phyloP scores from a whole-genome alignment of 2,797 vertebrate species.

The Petrocephalus schoutedeni region DNA sequence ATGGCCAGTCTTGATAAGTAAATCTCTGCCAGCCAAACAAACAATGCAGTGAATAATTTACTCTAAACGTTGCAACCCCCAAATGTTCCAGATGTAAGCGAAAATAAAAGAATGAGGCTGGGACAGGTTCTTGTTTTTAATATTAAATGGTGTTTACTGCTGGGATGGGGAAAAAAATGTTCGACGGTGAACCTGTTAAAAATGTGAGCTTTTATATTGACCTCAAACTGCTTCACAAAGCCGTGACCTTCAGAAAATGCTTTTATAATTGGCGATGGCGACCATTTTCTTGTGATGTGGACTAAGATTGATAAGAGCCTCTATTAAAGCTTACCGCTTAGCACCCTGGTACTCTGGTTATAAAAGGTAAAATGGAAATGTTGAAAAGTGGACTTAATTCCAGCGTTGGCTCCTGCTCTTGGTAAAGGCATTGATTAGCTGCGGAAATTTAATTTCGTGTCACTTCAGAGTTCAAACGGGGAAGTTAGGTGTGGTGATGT shows the following conservation, averaged over 20 bases:
- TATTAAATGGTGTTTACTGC: background rate
- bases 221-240: background rate
- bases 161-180: background rate
- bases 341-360: background rate
- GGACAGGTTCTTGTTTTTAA: background rate
- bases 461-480: background rate
- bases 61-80: background rate
- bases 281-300: background rate
- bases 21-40: background rate
- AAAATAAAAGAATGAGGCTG: background rate
- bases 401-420: background rate
- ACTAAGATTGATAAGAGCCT: background rate
- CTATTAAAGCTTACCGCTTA: background rate
- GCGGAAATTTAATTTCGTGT: background rate
- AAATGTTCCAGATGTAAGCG: background rate
- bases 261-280: background rate
- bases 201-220: background rate
- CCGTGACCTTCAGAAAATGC: background rate
- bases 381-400: background rate
- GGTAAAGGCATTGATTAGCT: background rate
- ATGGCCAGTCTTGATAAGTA: background rate
- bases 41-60: background rate
- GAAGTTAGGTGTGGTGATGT: background rate
- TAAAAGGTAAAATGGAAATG: background rate
- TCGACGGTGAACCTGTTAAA: background rate